A percentile compares a stretch with the other conserved stretches of the same genome.
phyloP scores from a whole-genome alignment of 2,797 vertebrate genomes.

The Propithecus perrieri region DNA sequence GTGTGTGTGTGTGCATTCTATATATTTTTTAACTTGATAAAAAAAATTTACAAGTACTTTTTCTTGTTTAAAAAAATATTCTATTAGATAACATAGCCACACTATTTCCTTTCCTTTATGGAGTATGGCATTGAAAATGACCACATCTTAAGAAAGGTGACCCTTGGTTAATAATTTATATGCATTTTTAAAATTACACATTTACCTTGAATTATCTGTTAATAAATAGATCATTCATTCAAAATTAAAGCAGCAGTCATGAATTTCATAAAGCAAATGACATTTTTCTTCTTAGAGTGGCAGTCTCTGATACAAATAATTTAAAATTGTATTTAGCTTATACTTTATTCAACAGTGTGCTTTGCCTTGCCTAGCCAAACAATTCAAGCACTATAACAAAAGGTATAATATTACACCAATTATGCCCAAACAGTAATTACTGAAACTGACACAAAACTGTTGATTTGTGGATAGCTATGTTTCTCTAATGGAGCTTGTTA shows the following conservation, averaged over 20 bases:
- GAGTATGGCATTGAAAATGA: background rate
- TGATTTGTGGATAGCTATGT: conserved; percentile 77
- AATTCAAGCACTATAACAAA: conserved; percentile 46
- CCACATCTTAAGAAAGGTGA: background rate
- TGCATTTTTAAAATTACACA: background rate
- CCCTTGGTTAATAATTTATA: background rate
- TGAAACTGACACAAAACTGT: conserved; percentile 81
- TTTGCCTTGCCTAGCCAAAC: conserved; percentile 45
- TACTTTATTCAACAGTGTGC: background rate
- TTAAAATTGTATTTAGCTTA: background rate
- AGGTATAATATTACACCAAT: conserved; percentile 44
- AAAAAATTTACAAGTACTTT: background rate
- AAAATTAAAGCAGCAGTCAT: conserved; percentile 30
- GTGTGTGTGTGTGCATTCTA: background rate
- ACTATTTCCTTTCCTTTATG: background rate
- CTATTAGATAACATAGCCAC: background rate
- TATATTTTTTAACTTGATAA: background rate
- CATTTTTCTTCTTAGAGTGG: background rate
- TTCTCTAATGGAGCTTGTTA: conserved; percentile 80
- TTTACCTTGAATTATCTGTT: background rate
- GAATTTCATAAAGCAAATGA: conserved; percentile 29
- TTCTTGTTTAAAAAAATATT: background rate
- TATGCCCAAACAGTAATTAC: conserved; percentile 80
- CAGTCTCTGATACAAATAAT: background rate
- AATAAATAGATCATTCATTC: conserved; percentile 29